Base-by-base conservation (phyloP, 2,797 vertebrate genomes). In the Loris lydekkerianus region DNA sequence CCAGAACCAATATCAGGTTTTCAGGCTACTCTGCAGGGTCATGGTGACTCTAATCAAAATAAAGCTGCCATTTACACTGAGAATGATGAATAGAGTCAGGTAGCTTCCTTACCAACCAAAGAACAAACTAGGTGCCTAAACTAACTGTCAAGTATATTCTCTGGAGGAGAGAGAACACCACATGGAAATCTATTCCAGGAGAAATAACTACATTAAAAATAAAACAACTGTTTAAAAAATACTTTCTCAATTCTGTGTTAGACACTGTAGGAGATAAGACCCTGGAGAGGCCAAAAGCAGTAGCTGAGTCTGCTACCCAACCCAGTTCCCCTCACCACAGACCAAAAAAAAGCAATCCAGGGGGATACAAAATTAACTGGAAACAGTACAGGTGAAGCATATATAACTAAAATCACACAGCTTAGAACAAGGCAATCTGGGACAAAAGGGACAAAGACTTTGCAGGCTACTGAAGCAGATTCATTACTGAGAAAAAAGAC, bases 281-380 rank as follows among this genome's bases (percentile, higher is more conserved):
- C 94, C 96, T 97, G 96, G 96, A 98, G 96, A 97, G 89, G 61
- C 97, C 97, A 96, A 97, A 96, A 96, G 93, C 95, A 96, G 63
- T 21, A 89, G 95, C 96, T 95, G 63, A 82, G 37, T 97, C 86
- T 94, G 67, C n/a, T 93, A 93, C 63, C 61, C 72, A 97, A 77
- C 92, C 77, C 34, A 88, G 63, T 34, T 8, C 53, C 82, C 83
- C 67, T 56, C 95, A 95, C 75, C 87, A 88, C 75, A 96, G 86
- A 91, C 21, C 67, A 96, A 93, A 93, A 96, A 89, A 94, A 93
- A 96, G 97, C 97, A 89, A 97, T 97, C 91, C 94, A 97, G 97
- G 95, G 95, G 97, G 97, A 96, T 96, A 93, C 78, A 88, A 80
- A 87, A 95, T 75, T 78, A 85, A 75, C 61, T 73, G 21, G 23